Conservation (phyloP, 2,888 invertebrate genomes). For the Digitonthophagus gazella region DNA sequence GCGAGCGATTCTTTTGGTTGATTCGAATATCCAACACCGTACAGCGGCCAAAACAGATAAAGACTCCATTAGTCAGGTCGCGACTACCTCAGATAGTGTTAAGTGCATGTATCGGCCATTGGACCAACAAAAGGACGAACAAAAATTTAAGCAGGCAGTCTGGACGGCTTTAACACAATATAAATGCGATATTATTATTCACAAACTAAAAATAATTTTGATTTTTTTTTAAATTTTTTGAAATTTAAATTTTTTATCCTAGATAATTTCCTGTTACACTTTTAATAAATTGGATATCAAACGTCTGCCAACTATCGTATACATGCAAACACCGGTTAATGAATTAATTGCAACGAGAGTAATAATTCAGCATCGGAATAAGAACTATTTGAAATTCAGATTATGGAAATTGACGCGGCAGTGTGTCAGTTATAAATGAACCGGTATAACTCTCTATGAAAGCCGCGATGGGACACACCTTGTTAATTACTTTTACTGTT, state of each 20-base stretch:
- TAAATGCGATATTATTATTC: not conserved
- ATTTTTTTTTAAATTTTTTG: no score
- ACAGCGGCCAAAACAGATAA: slow-evolving; percentile 34
- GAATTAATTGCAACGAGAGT: not conserved
- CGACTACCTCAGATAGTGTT: slow-evolving; percentile 43
- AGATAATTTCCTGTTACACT: not conserved
- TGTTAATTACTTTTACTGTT: not conserved
- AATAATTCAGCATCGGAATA: not conserved
- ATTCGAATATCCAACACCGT: not conserved
- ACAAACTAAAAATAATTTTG: not conserved
- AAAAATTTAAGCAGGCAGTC: not conserved
- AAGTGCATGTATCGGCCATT: slow-evolving; percentile 44
- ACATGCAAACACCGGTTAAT: not conserved
- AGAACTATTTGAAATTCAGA: not conserved
- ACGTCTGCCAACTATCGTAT: not conserved
- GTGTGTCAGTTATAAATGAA: not conserved
- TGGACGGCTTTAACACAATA: not conserved
- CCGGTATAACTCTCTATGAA: not conserved
- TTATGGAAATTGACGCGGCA: not conserved
- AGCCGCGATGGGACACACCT: not conserved
- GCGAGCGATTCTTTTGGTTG: not conserved
- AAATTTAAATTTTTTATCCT: not conserved
- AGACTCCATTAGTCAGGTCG: slow-evolving; percentile 48
- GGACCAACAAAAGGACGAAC: not conserved
- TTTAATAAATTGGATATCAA: not conserved